Evolutionary conservation across 2,797 vertebrate species (phyloP), one percentile per base, ranked within the genome.

Genomic region (Spondyliosoma cantharus): DNA sequence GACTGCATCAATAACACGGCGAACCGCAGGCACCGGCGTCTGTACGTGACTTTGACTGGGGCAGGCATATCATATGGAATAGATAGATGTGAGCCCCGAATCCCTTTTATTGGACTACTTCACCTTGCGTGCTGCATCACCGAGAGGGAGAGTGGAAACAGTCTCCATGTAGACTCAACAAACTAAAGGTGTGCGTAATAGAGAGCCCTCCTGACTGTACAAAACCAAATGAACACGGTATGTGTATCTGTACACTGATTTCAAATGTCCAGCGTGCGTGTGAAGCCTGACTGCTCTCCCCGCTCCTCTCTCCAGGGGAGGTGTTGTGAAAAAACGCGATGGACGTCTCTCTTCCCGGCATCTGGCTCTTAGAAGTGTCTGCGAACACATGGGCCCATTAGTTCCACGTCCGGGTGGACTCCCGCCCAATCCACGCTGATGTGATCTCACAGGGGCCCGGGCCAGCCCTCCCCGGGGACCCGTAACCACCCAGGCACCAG

Each of bases 281-380:
- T 90, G 85, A 89, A 90, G 87, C 74, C 66, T 52, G 68, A 81
- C 82, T 22, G 50, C 68, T 68, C 60, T 76, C 80, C 79, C 72
- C 70, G 76, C 74, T 82, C 74, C 50, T 79, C 86, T 91, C 93
- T 90, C 71, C 67, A 15, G 73, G 91, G 74, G 90, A 93, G 92
- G 64, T 87, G 86, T 74, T 54, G 89, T 88, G 92, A 87, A 91
- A 91, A 94, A 94, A 80, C 91, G 94, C 27, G 89, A 88, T 76
- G 93, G 95, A 93, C 90, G 92, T 92, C 93, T 94, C 93, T 92
- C 85, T 81, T 83, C 91, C 91, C 83, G 81, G 90, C 91, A 93
- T 95, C 94, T 96, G 93, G 93, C 92, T 94, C 91, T 95, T 91
- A 94, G 89, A 93, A 91, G 88, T 86, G 92, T 94, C 91, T 87